These are phyloP conservation scores for Phoenicopterus ruber DNA, from an alignment of 2,113 vertebrate species.

Conservation along the genomic window DNA sequence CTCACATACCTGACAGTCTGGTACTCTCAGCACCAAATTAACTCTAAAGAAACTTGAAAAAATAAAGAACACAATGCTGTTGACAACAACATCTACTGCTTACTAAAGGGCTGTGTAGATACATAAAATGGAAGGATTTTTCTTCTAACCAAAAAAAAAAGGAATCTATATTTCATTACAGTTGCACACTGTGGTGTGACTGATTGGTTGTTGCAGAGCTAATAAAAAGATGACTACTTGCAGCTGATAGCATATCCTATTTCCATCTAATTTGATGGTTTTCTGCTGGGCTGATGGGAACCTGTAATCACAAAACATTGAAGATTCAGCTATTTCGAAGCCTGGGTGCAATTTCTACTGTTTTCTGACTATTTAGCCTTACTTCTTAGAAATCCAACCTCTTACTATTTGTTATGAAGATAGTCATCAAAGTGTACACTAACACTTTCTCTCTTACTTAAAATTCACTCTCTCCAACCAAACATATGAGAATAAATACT, in stretches of 20 bases:
- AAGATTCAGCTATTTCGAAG: conserved; percentile 64
- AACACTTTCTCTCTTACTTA: background rate
- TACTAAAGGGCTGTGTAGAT: background rate
- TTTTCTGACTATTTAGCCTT: conserved; percentile 56
- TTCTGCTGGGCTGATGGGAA: conserved; percentile 67
- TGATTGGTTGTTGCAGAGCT: conserved; percentile 67
- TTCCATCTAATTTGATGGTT: conserved; percentile 71
- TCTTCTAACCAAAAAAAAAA: background rate
- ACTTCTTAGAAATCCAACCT: conserved; percentile 24
- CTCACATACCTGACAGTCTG: background rate
- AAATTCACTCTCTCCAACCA: background rate
- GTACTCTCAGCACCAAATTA: background rate
- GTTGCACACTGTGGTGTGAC: conserved; percentile 41
- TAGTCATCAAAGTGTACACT: background rate
- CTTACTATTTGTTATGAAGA: background rate
- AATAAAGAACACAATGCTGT: background rate
- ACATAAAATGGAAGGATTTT: conserved; percentile 11
- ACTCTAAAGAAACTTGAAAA: background rate
- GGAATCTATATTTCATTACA: conserved; percentile 35
- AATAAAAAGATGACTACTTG: conserved; percentile 70
- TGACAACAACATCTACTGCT: background rate
- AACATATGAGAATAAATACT: background rate
- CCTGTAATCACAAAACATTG: conserved; percentile 67
- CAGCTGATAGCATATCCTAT: conserved; percentile 57
- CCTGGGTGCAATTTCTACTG: conserved; percentile 61